Conservation (phyloP, 1,140 invertebrate species). For the Gryon sp. region DNA sequence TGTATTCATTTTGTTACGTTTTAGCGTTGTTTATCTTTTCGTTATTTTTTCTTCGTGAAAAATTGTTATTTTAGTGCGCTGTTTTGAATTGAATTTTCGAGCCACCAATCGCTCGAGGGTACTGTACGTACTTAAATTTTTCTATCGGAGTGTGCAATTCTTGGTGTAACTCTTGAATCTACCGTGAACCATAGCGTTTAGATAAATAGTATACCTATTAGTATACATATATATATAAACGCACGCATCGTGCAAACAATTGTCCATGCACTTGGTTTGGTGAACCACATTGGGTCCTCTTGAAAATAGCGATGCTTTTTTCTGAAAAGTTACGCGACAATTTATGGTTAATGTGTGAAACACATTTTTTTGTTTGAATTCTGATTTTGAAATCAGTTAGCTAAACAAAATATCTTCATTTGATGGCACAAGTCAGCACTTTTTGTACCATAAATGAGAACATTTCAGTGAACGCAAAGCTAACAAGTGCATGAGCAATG, state of each 20-base stretch:
- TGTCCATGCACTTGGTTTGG: slow-evolving; percentile 50
- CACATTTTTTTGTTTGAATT: background rate
- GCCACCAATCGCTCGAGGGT: slow-evolving; percentile 7
- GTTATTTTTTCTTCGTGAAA: too few relatives aligned
- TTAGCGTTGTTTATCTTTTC: too few relatives aligned
- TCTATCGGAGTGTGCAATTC: slow-evolving; percentile 54
- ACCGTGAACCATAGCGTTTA: slow-evolving; percentile 65
- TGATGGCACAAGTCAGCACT: background rate
- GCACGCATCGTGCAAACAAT: slow-evolving; percentile 53
- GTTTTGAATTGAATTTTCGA: background rate
- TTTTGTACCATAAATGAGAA: background rate
- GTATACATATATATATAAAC: slow-evolving; percentile 32
- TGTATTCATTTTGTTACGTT: too few relatives aligned
- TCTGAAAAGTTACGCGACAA: too few relatives aligned
- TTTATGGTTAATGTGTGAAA: too few relatives aligned
- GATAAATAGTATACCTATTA: slow-evolving; percentile 65
- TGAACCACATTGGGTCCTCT: background rate
- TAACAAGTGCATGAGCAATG: slow-evolving; percentile 59
- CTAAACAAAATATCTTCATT: too few relatives aligned
- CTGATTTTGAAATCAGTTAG: background rate
- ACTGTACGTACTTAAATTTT: slow-evolving; percentile 51
- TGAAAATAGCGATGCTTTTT: too few relatives aligned
- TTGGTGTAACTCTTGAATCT: slow-evolving; percentile 64
- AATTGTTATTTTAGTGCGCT: background rate
- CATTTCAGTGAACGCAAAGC: background rate